These are phyloP conservation scores for Chironomus striatipennis DNA, from an alignment of 1,140 invertebrate species.

Conservation along the genomic window DNA sequence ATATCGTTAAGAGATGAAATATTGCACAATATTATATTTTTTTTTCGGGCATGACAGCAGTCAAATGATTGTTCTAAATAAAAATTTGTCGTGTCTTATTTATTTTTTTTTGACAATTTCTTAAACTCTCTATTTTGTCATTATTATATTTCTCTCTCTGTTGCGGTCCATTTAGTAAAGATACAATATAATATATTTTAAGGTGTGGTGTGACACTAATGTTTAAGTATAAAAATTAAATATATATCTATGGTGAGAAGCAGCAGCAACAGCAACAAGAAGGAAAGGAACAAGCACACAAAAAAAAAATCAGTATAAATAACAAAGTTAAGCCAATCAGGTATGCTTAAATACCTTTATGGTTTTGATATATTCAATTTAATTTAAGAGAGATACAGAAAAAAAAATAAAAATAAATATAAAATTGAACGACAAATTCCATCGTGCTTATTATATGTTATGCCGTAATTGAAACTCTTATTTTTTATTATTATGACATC, in stretches of 20 bases:
- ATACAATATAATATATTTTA: too few species aligned
- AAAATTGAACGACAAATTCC: not conserved
- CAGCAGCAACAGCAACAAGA: not conserved
- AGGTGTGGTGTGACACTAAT: too few species aligned
- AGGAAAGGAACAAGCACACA: not conserved
- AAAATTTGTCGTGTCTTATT: too few species aligned
- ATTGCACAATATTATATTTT: too few species aligned
- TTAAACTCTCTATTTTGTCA: too few species aligned
- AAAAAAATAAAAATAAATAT: too few species aligned
- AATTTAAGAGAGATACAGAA: not conserved
- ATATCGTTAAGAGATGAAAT: too few species aligned
- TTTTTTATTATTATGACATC: constrained; percentile 6
- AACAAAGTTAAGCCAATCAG: constrained; percentile 12
- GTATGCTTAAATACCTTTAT: constrained; percentile 5
- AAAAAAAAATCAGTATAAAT: not conserved
- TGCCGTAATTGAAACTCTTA: constrained; percentile 6
- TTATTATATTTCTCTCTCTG: too few species aligned
- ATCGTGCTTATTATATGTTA: not conserved
- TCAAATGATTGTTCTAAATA: too few species aligned
- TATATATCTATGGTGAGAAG: not conserved
- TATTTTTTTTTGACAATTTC: too few species aligned
- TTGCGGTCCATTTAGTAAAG: too few species aligned
- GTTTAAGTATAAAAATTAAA: not conserved
- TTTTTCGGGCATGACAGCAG: too few species aligned
- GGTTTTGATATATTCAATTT: constrained; percentile 11